Base-by-base conservation (phyloP, 2,888 invertebrate species). In the Heteropelma amictum region DNA sequence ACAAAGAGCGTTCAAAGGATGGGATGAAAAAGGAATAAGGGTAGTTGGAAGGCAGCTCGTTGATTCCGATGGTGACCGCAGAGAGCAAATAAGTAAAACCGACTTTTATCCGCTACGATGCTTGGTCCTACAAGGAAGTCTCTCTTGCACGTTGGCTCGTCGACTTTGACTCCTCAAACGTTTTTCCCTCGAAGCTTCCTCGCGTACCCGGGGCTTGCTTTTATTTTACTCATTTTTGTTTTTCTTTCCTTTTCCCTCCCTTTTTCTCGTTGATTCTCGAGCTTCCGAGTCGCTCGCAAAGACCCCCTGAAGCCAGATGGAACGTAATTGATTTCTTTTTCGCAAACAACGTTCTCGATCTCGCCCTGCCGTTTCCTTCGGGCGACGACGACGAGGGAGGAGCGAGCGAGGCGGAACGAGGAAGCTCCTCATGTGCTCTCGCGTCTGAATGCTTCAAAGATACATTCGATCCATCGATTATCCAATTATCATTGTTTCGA, bases 31-130 rank as follows among this genome's bases (percentile, higher is more conserved):
- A 28, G 10, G 21, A 21, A 40, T 8, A 21, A 19, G 14, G 30
- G 40, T 30, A 26, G 38, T 42, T 42, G n/a, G 64, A 53, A 12
- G 28, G 35, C 33, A 73, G 58, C 68, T 78, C 77, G 78, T 77
- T 78, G 79, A 76, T 71, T 75, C 67, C 51, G 71, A 65, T 77
- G 72, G 72, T 79, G 77, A 80, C 77, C 73, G n/a, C n/a, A 60
- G 51, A 72, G 74, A 80, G 79, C 79, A 79, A 80, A 81, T 81
- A 82, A 81, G 79, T 79, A 79, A 74, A 77, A 78, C n/a, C 71
- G 81, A 77, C 75, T 75, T 74, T 78, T 19, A 71, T 74, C 45
- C 54, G 30, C 14, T 33, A 51, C 38, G 28, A 2, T 40, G 17
- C n/a, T 26, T 28, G 3, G 19, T 64, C 26, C 45, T 33, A 17